These are phyloP conservation scores for Tachycineta bicolor DNA, from an alignment of 2,113 vertebrate species.

Conservation along the genomic window DNA sequence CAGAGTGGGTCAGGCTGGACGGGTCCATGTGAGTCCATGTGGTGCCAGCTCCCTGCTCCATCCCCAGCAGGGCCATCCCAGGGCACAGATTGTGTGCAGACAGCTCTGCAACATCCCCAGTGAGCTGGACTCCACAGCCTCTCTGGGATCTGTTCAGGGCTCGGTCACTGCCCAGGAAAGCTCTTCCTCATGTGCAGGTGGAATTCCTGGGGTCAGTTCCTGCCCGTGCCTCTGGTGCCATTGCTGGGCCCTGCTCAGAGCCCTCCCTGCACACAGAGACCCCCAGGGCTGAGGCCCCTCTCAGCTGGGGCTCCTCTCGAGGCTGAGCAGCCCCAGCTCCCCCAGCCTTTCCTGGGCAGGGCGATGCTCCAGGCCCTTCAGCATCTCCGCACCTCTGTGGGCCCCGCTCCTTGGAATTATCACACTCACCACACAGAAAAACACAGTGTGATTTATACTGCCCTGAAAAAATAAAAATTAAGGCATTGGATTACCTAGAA, in stretches of 20 bases:
- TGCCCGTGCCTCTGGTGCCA: not conserved
- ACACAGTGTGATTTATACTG: not conserved
- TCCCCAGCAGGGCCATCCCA: not conserved
- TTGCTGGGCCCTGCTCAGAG: not conserved
- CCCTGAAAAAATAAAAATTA: not conserved
- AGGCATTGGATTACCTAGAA: not conserved
- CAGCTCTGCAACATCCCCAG: not conserved
- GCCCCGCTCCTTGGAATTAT: not conserved
- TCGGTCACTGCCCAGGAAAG: not conserved
- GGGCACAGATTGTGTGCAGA: fast-evolving
- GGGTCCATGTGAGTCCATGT: fast-evolving
- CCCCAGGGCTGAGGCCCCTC: not conserved
- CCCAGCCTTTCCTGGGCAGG: not conserved
- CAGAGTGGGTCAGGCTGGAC: fast-evolving
- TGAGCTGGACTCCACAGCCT: not conserved
- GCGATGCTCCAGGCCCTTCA: not conserved
- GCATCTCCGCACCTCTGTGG: fast-evolving
- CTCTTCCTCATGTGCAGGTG: not conserved
- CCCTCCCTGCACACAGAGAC: not conserved
- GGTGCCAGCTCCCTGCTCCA: not conserved
- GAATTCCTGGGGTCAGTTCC: not conserved
- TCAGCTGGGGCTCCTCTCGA: not conserved
- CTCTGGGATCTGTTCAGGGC: not conserved
- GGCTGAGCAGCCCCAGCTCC: not conserved
- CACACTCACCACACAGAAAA: not conserved